Percentiles rank a stretch among this genome's conserved stretches.
phyloP scores from a whole-genome alignment of 2,797 vertebrate genomes.

The Eutrigla gurnardus region DNA sequence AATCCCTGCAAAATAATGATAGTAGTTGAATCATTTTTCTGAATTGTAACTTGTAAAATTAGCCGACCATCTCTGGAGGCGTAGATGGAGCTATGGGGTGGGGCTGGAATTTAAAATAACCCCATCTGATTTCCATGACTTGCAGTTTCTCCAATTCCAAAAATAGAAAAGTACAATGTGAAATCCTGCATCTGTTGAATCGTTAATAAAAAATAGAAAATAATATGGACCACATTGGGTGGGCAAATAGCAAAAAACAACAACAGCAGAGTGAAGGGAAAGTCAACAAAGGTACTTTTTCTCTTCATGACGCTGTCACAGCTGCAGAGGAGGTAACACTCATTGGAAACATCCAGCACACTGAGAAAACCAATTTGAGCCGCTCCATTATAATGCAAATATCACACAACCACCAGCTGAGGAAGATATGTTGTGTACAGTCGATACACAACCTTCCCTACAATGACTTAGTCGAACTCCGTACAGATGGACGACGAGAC shows the following conservation, averaged over 20 bases:
- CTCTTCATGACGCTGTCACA: conserved; percentile 3
- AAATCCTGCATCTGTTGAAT: conserved; percentile 10
- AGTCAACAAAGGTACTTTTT: conserved; percentile 18
- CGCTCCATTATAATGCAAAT: conserved; percentile 50
- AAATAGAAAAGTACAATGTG: neutral
- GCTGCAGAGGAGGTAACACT: conserved; percentile 13
- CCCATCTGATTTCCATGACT: neutral
- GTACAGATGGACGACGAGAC: conserved; percentile 20
- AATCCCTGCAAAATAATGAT: neutral
- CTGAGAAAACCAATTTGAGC: conserved; percentile 47
- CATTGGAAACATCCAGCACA: conserved; percentile 24
- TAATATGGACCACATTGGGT: conserved; percentile 18
- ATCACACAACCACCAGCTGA: conserved; percentile 8
- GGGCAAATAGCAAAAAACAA: conserved; percentile 14
- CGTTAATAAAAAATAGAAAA: neutral
- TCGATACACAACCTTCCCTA: neutral
- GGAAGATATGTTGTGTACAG: conserved; percentile 16
- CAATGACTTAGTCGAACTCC: conserved; percentile 12
- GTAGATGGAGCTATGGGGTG: neutral
- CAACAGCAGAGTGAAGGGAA: conserved; percentile 3
- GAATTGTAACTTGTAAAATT: conserved; percentile 13
- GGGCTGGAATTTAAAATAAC: neutral
- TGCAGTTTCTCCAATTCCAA: no score
- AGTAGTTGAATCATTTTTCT: conserved; percentile 11
- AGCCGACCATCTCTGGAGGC: conserved; percentile 1